These are phyloP conservation scores for Acholoe squamosa DNA, from an alignment of 2,888 invertebrate genomes.

Conservation along the genomic window DNA sequence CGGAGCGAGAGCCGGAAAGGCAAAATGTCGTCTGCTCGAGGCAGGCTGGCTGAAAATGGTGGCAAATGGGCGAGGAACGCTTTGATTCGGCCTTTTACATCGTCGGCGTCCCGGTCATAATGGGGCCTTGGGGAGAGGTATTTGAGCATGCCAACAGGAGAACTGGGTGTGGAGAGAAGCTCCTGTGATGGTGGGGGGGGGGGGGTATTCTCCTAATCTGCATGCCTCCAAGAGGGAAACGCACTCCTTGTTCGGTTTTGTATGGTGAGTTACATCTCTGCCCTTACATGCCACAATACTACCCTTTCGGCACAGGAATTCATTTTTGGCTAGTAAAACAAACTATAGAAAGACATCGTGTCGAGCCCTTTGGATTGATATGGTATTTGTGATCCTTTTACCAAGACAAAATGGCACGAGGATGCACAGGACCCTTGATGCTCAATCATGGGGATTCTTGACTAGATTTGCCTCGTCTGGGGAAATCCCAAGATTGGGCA, in stretches of 20 bases:
- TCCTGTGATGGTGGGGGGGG: not conserved
- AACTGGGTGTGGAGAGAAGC: not conserved
- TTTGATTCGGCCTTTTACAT: conserved; percentile 17
- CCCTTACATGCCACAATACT: too few species aligned
- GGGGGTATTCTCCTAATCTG: not conserved
- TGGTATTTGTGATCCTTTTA: too few species aligned
- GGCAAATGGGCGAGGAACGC: not conserved
- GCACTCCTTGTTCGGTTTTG: not conserved
- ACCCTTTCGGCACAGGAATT: too few species aligned
- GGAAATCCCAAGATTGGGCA: too few species aligned
- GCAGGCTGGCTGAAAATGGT: not conserved
- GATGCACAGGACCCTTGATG: too few species aligned
- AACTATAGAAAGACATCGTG: too few species aligned
- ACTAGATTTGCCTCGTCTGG: too few species aligned
- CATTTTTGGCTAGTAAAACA: too few species aligned
- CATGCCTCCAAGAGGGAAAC: not conserved
- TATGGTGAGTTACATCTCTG: too few species aligned
- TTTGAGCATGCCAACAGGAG: not conserved
- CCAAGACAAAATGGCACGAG: too few species aligned
- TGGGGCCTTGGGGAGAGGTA: conserved; percentile 1
- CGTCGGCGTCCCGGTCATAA: not conserved
- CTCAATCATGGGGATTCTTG: too few species aligned
- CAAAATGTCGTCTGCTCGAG: conserved; percentile 15
- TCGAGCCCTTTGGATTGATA: too few species aligned
- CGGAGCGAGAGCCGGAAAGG: not conserved